Evolutionary conservation across 1,140 invertebrate genomes (phyloP), one percentile per base, ranked within the genome.

Genomic region (Alviniconcha marisindica): DNA sequence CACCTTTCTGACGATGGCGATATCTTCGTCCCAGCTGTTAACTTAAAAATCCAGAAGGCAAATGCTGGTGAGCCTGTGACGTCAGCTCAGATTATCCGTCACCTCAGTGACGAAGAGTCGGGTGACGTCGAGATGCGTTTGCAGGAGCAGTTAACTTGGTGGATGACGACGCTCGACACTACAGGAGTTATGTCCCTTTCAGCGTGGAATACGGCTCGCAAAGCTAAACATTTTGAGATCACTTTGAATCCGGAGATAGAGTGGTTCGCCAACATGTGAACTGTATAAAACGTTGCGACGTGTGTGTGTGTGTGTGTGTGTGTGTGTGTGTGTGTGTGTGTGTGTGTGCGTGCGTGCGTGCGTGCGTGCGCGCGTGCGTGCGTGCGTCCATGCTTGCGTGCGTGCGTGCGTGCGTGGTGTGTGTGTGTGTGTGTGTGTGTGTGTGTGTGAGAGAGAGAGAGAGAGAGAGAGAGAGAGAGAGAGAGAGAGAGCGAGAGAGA

Each of bases 171-270:
- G 24, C 21, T 76, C n/a, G 44, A 76, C 28, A 76, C 42, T 0
- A 14, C 4, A 38, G 73, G 73, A 31, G 73, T 76, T 28, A 51
- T 76, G 73, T 76, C 73, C 73, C 42, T 76, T 76, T 51, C 24
- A 0, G 73, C 73, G 12, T 76, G 73, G 73, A 24, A 76, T 40
- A 51, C 44, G 24, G 73, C n/a, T 24, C 73, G 38, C 21, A 76
- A 76, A 12, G 2, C 5, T 10, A 51, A 54, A 31, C 33, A 76
- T 24, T 76, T 76, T 76, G 73, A 76, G 10, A 76, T 76, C 44
- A 76, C 24, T 31, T 33, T 51, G 42, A 33, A n/a, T 28, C 73
- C 73, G 3, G 73, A 76, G n/a, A 76, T 76, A 28, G 73, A 76
- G 5, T 76, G 73, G 73, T 76, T 76, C 38, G 73, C 10, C n/a